These are phyloP conservation scores for Gnathonemus longibarbis DNA, from an alignment of 2,113 vertebrate genomes.

Conservation along the genomic window DNA sequence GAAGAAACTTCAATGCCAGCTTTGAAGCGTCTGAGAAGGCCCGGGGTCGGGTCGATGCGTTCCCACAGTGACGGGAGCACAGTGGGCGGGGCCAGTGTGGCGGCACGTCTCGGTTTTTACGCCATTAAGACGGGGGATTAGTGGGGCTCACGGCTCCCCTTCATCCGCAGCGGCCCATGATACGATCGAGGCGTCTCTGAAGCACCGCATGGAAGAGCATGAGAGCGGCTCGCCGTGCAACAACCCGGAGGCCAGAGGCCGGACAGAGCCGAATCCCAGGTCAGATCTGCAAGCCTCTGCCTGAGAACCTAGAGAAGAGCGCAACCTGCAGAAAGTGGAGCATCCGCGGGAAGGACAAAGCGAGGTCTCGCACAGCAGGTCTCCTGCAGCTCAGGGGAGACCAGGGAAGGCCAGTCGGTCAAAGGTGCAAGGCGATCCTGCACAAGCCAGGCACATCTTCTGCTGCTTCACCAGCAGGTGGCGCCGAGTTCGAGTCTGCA, in stretches of 20 bases:
- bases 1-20: neutral
- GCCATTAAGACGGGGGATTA: neutral
- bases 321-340: constrained; percentile 38
- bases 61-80: neutral
- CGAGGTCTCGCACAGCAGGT: constrained; percentile 30
- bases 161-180: constrained; percentile 44
- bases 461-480: neutral
- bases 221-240: neutral
- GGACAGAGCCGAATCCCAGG: neutral
- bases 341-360: constrained; percentile 39
- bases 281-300: neutral
- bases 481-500: neutral
- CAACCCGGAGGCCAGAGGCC: neutral
- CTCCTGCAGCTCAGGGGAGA: constrained; percentile 41
- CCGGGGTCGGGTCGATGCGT: neutral
- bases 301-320: constrained; percentile 21
- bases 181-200: constrained; percentile 55
- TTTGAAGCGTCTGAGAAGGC: neutral
- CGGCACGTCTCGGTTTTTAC: neutral
- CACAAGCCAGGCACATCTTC: constrained; percentile 38
- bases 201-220: constrained; percentile 31
- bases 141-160: neutral
- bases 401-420: constrained; percentile 62
- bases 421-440: constrained; percentile 58
- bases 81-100: neutral